Evolutionary conservation across 2,797 vertebrate genomes (phyloP), one percentile per base, ranked within the genome.

Genomic region (Cheracebus regulus): DNA sequence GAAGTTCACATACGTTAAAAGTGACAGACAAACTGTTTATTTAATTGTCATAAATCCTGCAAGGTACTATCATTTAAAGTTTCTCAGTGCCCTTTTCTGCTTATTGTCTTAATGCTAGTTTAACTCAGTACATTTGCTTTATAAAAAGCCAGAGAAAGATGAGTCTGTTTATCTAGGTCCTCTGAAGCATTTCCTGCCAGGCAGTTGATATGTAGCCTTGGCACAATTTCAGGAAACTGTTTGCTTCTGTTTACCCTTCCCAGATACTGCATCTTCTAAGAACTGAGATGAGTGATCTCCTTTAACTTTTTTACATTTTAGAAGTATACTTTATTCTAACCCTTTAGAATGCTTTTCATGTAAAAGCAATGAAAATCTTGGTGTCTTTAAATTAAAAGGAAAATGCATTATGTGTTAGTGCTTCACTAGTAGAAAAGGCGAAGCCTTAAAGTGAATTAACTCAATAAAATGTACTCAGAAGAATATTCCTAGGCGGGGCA

Each of bases 101-200:
- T 41, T 94, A 88, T 12, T 86, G 41, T 93, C 7, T 82, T 82
- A 58, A 88, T 88, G 50, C 73, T 95, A 58, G 72, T 82, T 92
- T 90, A 92, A 95, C 75, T 83, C 61, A 95, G 67, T 83, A 41
- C 80, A 79, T 97, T 97, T 97, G 80, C 91, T 96, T 96, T 91
- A 78, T 95, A 95, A 93, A 75, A 96, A 93, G 72, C 82, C 70
- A 88, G 52, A 97, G 92, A 96, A 97, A 95, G 58, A 97, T 86
- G 89, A 96, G 88, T 95, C 84, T 98, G 94, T 98, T 98, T 98
- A 98, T 98, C 93, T 97, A 93, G 86, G 95, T 81, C 89, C 93
- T 97, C 97, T 73, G 67, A 84, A 97, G 97, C 94, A 97, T 97
- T 98, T 98, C 98, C 97, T 98, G 97, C 95, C 88, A 95, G 94